A percentile compares a stretch with the other conserved stretches of the same genome.
Evolutionary conservation across 1,140 invertebrate species (phyloP).

Genomic region (Colletes latitarsis): DNA sequence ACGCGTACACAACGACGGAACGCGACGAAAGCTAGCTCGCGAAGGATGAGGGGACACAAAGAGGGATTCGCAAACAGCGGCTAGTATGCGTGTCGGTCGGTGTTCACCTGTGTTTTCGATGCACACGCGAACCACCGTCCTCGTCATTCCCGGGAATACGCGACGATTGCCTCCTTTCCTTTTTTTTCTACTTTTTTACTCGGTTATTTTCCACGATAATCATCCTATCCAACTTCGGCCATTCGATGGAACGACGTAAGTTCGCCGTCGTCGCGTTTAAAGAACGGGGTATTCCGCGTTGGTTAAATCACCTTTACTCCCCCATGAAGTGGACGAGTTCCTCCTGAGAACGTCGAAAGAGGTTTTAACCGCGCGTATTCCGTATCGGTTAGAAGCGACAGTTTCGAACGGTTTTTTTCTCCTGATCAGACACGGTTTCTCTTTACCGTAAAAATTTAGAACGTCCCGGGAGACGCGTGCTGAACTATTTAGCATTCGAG

Average conservation of each 20-base stretch:
- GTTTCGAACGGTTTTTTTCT: background rate
- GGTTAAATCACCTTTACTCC: conserved; percentile 28
- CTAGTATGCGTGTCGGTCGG: background rate
- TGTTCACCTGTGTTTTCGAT: conserved; percentile 29
- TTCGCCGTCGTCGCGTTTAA: conserved; percentile 48
- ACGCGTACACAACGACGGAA: conserved; percentile 70
- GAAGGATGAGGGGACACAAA: conserved; percentile 64
- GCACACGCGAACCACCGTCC: conserved; percentile 33
- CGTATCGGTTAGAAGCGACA: background rate
- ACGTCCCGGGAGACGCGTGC: background rate
- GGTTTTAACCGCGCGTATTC: background rate
- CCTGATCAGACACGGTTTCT: background rate
- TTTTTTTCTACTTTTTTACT: background rate
- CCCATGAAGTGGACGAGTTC: background rate
- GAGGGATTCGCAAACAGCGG: conserved; percentile 41
- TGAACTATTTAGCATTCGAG: background rate
- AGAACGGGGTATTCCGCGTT: conserved; percentile 40
- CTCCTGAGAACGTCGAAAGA: conserved; percentile 9
- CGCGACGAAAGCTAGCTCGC: conserved; percentile 66
- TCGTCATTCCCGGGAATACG: conserved; percentile 44
- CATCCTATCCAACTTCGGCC: conserved; percentile 60
- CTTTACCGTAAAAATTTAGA: conserved; percentile 3
- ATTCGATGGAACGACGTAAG: conserved; percentile 56
- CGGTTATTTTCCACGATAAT: conserved; percentile 55
- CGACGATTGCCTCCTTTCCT: conserved; percentile 24